phyloP scores from a whole-genome alignment of 2,113 vertebrate genomes.

The Sphaerodactylus townsendi region DNA sequence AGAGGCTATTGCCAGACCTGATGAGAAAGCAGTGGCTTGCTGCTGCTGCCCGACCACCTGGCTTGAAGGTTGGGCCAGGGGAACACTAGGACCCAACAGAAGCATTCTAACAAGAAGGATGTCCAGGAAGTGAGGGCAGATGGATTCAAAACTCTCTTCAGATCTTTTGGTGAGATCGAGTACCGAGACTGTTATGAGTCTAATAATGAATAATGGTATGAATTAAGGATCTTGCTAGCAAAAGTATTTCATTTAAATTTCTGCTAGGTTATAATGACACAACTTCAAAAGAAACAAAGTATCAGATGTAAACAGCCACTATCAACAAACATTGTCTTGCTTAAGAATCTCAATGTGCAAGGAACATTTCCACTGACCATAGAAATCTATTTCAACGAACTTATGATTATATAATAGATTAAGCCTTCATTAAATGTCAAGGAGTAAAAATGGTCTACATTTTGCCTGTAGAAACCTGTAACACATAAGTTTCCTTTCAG shows the following conservation, averaged over 20 bases:
- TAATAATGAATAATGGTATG: not conserved
- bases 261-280: not conserved
- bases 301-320: not conserved
- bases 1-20: no score
- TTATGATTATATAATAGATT: not conserved
- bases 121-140: no score
- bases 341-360: not conserved
- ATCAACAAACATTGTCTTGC: not conserved
- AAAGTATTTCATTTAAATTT: not conserved
- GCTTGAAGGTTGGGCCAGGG: no score
- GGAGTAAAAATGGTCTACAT: not conserved
- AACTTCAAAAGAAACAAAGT: not conserved
- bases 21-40: no score
- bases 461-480: not conserved
- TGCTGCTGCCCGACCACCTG: no score
- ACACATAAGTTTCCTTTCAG: not conserved
- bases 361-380: not conserved
- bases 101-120: no score
- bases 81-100: no score
- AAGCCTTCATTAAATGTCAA: not conserved
- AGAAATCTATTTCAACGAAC: not conserved
- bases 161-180: no score
- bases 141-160: no score
- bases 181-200: not conserved
- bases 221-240: not conserved